Base-by-base conservation (phyloP, 1,140 invertebrate genomes). In the Zaprionus nigranus region DNA sequence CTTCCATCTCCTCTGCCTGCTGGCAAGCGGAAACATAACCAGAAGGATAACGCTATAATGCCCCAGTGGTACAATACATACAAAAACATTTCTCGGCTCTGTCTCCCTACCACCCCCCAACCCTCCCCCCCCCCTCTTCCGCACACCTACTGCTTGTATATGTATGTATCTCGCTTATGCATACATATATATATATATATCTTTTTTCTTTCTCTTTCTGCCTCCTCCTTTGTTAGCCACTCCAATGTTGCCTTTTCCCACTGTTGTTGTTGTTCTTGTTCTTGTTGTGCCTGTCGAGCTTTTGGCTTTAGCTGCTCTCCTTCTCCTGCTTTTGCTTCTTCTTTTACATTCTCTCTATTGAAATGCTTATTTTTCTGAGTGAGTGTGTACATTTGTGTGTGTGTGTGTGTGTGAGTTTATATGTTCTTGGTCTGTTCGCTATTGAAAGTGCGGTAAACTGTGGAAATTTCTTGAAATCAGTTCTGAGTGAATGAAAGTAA, bases 21-120 rank as follows among this genome's bases (percentile, higher is more conserved):
- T 79, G 85, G 78, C 81, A 88, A 88, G 81, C 85, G 85, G 85
- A 88, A 88, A 88, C 85, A 88, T 90, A 90, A 90, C 85, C 85
- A 90, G 85, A 90, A 90, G 85, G 85, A 90, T 90, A 90, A 90
- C 85, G 85, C 88, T 90, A 90, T 90, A 90, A 90, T 90, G 85
- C 85, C 85, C 85, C 85, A 90, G 86, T 90, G 85, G 75, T 83
- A 84, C 85, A 90, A 79, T 65, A 79, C 73, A 79, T 66, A 81
- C 67, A 78, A 88, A 80, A 78, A 75, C 84, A 83, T 87, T 88
- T 79, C 72, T 83, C 83, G 69, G 69, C 70, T 71, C 20, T 56
- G 59, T 49, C 36, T 54, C n/a, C 34, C 34, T 12, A 11, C 28
- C 11, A 7, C 24, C 66, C 2, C 46, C n/a, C n/a, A n/a, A n/a